phyloP scores from a whole-genome alignment of 1,140 invertebrate genomes.

The Drosophila sulfurigaster region DNA sequence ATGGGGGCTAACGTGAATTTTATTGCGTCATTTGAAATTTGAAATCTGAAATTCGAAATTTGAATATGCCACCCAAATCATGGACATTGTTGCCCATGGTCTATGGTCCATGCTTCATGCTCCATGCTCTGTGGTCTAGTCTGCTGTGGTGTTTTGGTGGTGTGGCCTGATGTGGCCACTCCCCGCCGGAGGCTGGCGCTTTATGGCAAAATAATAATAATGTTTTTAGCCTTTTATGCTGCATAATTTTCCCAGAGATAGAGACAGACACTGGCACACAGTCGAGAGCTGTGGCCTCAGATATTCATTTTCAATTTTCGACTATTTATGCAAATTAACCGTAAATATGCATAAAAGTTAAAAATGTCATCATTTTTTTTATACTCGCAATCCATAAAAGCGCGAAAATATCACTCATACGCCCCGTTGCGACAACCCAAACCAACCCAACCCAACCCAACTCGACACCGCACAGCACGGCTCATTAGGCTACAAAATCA shows the following conservation, averaged over 20 bases:
- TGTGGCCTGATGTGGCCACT: constrained; percentile 9
- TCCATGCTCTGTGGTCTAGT: no score
- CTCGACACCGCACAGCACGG: constrained; percentile 55
- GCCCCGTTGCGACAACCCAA: constrained; percentile 58
- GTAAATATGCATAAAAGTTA: constrained; percentile 74
- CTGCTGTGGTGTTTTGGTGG: no score
- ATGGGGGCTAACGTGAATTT: constrained; percentile 47
- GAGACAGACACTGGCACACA: constrained; percentile 15
- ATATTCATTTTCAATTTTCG: constrained; percentile 82
- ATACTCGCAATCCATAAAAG: constrained; percentile 49
- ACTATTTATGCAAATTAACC: constrained; percentile 78
- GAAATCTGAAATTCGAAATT: constrained; percentile 48
- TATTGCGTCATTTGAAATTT: constrained; percentile 69
- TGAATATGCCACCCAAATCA: constrained; percentile 61
- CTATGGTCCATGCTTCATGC: no score
- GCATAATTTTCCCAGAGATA: constrained; percentile 55
- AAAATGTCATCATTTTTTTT: constrained; percentile 72
- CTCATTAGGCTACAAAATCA: constrained; percentile 66
- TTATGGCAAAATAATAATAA: constrained; percentile 65
- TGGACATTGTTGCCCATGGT: constrained; percentile 28
- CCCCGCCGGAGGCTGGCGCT: constrained; percentile 3
- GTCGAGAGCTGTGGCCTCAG: constrained; percentile 21
- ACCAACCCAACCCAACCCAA: not conserved
- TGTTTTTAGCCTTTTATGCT: constrained; percentile 65
- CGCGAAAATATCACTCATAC: constrained; percentile 80